A percentile compares a stretch with the other conserved stretches of the same genome.
Evolutionary conservation across 2,797 vertebrate genomes (phyloP).

Genomic region (Vultur gryphus): DNA sequence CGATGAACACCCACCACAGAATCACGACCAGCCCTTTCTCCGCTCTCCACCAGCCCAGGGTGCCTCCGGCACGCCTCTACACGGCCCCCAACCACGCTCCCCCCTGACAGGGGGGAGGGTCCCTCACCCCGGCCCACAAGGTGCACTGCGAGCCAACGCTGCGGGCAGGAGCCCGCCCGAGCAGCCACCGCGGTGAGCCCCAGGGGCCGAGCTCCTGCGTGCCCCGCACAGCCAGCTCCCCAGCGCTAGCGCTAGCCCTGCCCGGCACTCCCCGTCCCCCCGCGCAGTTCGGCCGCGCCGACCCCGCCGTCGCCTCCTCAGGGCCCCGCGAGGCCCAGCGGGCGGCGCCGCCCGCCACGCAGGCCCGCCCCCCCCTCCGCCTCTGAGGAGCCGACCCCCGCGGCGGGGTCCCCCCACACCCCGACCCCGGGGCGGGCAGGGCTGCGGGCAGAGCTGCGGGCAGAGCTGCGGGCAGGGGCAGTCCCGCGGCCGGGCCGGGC

Average conservation of each 20-base stretch:
- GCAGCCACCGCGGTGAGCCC: no score
- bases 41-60: rapidly evolving
- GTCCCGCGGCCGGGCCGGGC: background rate
- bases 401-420: no score
- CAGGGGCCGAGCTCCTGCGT: rapidly evolving
- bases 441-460: no score
- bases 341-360: rapidly evolving
- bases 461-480: no score
- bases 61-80: rapidly evolving
- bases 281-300: rapidly evolving
- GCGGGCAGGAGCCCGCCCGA: no score
- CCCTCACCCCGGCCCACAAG: background rate
- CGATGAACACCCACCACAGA: rapidly evolving
- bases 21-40: background rate
- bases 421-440: no score
- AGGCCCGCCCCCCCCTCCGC: no score
- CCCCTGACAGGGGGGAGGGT: rapidly evolving
- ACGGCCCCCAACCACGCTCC: rapidly evolving
- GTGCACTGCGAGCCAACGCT: rapidly evolving
- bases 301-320: background rate
- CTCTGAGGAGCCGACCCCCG: no score
- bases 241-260: background rate
- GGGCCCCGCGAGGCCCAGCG: no score
- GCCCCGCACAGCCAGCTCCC: no score
- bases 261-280: no score